Evolutionary conservation across 1,140 invertebrate species (phyloP).

Genomic region (Acromyrmex echinatior): DNA sequence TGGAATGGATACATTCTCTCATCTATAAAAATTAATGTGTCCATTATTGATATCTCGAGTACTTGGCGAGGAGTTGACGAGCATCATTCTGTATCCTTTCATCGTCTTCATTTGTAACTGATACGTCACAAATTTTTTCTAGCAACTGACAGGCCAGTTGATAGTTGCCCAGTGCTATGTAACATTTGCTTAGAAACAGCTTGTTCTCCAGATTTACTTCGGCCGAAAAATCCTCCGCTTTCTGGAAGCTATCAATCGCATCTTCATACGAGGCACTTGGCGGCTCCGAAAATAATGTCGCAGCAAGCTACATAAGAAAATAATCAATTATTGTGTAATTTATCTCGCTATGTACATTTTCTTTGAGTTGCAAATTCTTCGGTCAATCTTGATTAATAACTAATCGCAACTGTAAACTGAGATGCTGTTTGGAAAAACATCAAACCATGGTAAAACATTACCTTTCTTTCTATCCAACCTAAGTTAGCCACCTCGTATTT

Average conservation of each 20-base stretch:
- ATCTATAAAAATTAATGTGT: constrained; percentile 18
- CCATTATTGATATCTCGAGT: constrained; percentile 78
- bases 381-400: not conserved
- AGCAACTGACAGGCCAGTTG: constrained; percentile 88
- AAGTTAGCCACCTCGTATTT: constrained; percentile 90
- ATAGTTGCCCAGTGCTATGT: constrained; percentile 87
- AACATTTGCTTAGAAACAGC: constrained; percentile 91
- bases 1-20: constrained; percentile 30
- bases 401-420: not conserved
- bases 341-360: not conserved
- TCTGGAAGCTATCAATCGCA: constrained; percentile 89
- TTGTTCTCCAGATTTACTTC: constrained; percentile 91
- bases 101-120: constrained; percentile 85
- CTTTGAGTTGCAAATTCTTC: not conserved
- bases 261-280: constrained; percentile 90
- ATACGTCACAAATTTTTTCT: constrained; percentile 84
- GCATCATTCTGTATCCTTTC: constrained; percentile 80
- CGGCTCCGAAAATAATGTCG: constrained; percentile 90
- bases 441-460: constrained; percentile 76
- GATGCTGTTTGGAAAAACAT: not conserved
- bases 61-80: constrained; percentile 76
- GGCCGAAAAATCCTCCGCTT: constrained; percentile 89
- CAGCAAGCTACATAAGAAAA: constrained; percentile 85
- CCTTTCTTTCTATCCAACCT: constrained; percentile 91
- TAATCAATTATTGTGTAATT: not conserved